These are phyloP conservation scores for Labrus mixtus DNA, from an alignment of 2,113 vertebrate species.

Conservation along the genomic window DNA sequence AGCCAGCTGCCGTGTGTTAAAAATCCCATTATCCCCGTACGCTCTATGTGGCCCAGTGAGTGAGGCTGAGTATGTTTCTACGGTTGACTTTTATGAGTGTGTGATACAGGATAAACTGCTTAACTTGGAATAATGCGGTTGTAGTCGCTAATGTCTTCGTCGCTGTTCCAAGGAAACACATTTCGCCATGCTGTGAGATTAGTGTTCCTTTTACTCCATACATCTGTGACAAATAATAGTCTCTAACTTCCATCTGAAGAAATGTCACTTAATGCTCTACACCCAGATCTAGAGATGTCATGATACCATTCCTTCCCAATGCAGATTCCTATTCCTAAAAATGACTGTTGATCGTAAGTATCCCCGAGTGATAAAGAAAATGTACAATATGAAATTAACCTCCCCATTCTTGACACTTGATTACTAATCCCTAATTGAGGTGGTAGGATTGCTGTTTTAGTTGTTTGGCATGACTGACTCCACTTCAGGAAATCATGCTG, in stretches of 20 bases:
- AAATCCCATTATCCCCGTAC: constrained; percentile 74
- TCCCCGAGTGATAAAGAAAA: neutral
- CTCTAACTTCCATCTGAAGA: constrained; percentile 6
- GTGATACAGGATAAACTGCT: constrained; percentile 67
- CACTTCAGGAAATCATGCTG: too few species aligned
- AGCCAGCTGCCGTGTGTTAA: constrained; percentile 66
- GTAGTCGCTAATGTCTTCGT: constrained; percentile 43
- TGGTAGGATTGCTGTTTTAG: too few species aligned
- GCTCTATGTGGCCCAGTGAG: constrained; percentile 44
- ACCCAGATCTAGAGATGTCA: neutral
- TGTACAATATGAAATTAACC: neutral
- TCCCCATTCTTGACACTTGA: neutral
- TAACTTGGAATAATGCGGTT: constrained; percentile 55
- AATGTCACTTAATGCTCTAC: neutral
- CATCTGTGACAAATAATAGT: constrained; percentile 16
- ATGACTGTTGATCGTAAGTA: neutral
- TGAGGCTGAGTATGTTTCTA: constrained; percentile 52
- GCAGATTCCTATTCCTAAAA: neutral
- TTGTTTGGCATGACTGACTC: neutral
- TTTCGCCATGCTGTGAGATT: constrained; percentile 2
- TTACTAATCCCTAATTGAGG: too few species aligned
- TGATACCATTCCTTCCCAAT: neutral
- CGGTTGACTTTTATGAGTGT: constrained; percentile 63
- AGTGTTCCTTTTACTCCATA: neutral
- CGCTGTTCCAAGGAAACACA: neutral